Evolutionary conservation across 92 coral and sea anemone species (phyloP).

Genomic region (Desmophyllum pertusum): DNA sequence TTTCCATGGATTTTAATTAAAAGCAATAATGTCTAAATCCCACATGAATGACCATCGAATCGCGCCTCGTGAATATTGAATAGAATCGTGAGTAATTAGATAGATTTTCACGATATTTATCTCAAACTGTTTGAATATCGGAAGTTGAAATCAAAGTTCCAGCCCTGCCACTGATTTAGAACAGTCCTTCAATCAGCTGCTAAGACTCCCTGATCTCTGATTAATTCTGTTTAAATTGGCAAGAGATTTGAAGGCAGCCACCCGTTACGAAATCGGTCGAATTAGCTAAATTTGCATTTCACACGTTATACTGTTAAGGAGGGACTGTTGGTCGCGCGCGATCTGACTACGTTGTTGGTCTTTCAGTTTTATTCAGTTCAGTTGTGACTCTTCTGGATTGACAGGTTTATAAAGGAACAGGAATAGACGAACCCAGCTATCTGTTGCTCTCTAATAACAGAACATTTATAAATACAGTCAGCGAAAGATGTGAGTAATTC

Average conservation of each 20-base stretch:
- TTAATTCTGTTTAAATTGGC: background rate
- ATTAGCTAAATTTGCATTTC: conserved; percentile 37
- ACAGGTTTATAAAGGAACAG: too few relatives aligned
- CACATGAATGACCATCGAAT: too few relatives aligned
- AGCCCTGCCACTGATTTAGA: background rate
- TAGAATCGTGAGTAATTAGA: background rate
- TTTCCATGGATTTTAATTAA: background rate
- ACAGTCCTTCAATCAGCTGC: background rate
- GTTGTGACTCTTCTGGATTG: too few relatives aligned
- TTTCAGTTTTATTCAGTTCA: background rate
- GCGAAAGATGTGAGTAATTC: conserved; percentile 11
- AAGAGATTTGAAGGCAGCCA: conserved; percentile 7
- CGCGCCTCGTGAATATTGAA: background rate
- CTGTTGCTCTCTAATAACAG: background rate
- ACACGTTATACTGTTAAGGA: background rate
- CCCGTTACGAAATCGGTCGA: conserved; percentile 27
- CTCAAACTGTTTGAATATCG: background rate
- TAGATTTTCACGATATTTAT: background rate
- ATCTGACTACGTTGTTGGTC: background rate
- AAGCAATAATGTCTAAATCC: background rate
- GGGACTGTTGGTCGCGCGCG: background rate
- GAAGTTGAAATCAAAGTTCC: background rate
- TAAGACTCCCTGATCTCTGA: background rate
- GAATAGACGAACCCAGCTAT: background rate
- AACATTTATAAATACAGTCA: too few relatives aligned